Percentiles rank a stretch among this genome's conserved stretches.
Conservation (phyloP, 1,140 invertebrate genomes). For the Drosophila erecta region DNA sequence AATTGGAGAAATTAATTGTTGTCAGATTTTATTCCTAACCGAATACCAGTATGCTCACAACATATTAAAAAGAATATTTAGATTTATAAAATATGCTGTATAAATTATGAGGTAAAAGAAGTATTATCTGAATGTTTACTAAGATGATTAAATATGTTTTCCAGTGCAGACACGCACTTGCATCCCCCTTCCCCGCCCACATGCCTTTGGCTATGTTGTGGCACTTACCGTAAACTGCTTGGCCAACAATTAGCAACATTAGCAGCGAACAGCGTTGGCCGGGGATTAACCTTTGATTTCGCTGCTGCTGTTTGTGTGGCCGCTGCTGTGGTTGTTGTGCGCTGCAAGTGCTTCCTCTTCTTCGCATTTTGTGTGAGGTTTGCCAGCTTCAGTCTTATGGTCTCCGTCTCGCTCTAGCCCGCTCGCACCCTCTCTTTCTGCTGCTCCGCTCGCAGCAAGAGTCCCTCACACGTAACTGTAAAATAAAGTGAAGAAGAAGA, state of each 20-base stretch:
- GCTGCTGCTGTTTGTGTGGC: constrained; percentile 7
- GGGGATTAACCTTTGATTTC: constrained; percentile 36
- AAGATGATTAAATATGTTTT: neutral
- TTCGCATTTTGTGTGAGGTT: constrained; percentile 40
- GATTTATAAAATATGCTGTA: too few relatives aligned
- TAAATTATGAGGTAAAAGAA: too few relatives aligned
- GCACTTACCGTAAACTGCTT: constrained; percentile 78
- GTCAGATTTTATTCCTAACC: too few relatives aligned
- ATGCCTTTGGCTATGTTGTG: constrained; percentile 10
- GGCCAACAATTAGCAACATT: constrained; percentile 77
- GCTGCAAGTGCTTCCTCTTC: constrained; percentile 27
- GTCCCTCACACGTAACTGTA: constrained; percentile 43
- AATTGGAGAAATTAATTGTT: too few relatives aligned
- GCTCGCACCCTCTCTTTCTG: neutral
- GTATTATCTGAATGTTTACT: too few relatives aligned
- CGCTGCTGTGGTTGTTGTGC: constrained; percentile 15
- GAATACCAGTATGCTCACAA: too few relatives aligned
- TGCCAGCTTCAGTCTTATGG: constrained; percentile 52
- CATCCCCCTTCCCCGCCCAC: neutral
- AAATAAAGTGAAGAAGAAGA: constrained; percentile 37
- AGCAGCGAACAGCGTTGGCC: constrained; percentile 36
- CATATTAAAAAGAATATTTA: too few relatives aligned
- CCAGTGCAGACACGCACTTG: constrained; percentile 6
- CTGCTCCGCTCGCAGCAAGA: constrained; percentile 9
- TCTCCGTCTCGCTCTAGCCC: constrained; percentile 27